A percentile compares a stretch with the other conserved stretches of the same genome.
These are phyloP conservation scores for Aplidium turbinatum DNA, from an alignment of 23 tunicate genomes.

Conservation along the genomic window DNA sequence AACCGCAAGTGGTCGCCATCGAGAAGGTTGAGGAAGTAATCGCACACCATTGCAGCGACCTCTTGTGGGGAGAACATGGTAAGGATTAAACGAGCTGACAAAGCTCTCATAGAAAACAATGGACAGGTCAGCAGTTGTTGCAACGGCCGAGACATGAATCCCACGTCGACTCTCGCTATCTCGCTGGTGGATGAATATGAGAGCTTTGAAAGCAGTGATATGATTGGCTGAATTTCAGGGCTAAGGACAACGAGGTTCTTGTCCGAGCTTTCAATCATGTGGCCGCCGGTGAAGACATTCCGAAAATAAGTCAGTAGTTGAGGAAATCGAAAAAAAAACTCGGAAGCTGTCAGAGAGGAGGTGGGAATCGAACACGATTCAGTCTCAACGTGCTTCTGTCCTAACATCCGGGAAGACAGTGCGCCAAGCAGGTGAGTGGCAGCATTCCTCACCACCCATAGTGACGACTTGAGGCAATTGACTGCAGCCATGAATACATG, in stretches of 20 bases:
- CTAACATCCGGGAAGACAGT: constrained; percentile 68
- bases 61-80: neutral
- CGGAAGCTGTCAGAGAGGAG: constrained; percentile 57
- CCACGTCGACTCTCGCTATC: neutral
- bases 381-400: constrained; percentile 73
- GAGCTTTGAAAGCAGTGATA: constrained; percentile 43
- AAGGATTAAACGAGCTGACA: constrained; percentile 25
- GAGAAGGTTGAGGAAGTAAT: neutral
- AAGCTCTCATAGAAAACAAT: constrained; percentile 20
- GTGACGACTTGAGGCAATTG: constrained; percentile 37
- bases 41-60: neutral
- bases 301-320: constrained; percentile 13
- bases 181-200: neutral
- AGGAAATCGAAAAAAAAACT: constrained; percentile 72
- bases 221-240: constrained; percentile 28
- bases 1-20: neutral
- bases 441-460: constrained; percentile 89
- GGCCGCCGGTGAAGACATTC: constrained; percentile 13
- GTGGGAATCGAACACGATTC: neutral
- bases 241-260: neutral
- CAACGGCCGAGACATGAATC: neutral
- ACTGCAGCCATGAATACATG: constrained; percentile 33
- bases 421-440: constrained; percentile 69
- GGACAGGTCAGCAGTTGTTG: constrained; percentile 14
- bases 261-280: neutral